A percentile compares a stretch with the other conserved stretches of the same genome.
Conservation (phyloP, 2,888 invertebrate genomes). For the Priocnemis perturbator region DNA sequence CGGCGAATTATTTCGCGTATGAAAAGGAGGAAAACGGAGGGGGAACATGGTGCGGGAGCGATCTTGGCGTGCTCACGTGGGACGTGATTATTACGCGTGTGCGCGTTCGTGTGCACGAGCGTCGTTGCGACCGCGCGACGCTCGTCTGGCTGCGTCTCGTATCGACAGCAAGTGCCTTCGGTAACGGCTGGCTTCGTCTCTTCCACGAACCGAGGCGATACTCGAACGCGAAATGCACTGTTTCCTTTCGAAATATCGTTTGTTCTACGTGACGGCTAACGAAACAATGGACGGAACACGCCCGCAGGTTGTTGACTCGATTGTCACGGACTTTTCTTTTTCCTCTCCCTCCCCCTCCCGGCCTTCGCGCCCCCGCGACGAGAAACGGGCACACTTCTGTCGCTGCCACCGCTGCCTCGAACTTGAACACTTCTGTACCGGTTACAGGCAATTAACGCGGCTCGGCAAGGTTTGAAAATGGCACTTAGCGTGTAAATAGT, state of each 20-base stretch:
- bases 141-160: slow-evolving; percentile 23
- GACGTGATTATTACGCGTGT: not conserved
- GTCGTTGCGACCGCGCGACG: too few species aligned
- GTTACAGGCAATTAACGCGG: too few species aligned
- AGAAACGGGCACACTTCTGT: too few species aligned
- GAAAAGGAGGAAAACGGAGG: slow-evolving; percentile 14
- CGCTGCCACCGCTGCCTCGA: too few species aligned
- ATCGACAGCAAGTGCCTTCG: slow-evolving; percentile 31
- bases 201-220: slow-evolving; percentile 58
- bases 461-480: too few species aligned
- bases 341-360: slow-evolving; percentile 20
- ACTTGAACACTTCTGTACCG: too few species aligned
- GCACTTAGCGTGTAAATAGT: too few species aligned
- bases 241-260: slow-evolving; percentile 61
- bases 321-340: slow-evolving; percentile 53
- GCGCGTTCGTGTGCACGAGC: slow-evolving; percentile 13
- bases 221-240: slow-evolving; percentile 53
- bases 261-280: slow-evolving; percentile 47
- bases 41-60: slow-evolving; percentile 17
- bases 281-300: slow-evolving; percentile 62
- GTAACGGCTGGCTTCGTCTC: slow-evolving; percentile 55
- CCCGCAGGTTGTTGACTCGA: slow-evolving; percentile 64
- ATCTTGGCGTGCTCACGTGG: slow-evolving; percentile 30
- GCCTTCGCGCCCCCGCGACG: too few species aligned
- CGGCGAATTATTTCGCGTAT: slow-evolving; percentile 31